Base-by-base conservation (phyloP, 2,113 vertebrate species). In the Saguinus midas region DNA sequence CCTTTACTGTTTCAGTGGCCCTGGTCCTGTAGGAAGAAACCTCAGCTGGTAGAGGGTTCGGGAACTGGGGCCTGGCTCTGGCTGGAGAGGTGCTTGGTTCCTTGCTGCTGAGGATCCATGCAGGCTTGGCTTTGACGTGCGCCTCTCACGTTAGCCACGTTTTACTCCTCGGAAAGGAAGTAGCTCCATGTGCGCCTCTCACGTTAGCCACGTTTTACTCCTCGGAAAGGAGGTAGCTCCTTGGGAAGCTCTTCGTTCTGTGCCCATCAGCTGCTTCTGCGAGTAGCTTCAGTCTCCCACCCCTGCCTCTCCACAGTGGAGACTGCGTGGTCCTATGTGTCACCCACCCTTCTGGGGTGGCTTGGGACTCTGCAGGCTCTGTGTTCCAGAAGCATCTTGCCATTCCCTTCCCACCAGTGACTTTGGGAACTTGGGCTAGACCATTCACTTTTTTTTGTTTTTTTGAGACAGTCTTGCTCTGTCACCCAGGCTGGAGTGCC, bases 311-410 rank as follows among this genome's bases (percentile, higher is more conserved):
- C 61, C 27, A 29, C 27, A 3, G 85, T 17, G 45, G 35, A 21
- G 50, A 20, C 5, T 5, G 1, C 3, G 12, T 43, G 72, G 20
- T 16, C 29, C 0, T 37, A 4, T 0, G 0, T n/a, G 35, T 12
- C n/a, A 18, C 48, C 9, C 5, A 3, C 29, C 64, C 61, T n/a
- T 11, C 32, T 6, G 7, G 40, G 40, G 20, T 8, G 52, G 32
- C 1, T 5, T 2, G 4, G n/a, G 11, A 2, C 3, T 43, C 8
- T 0, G 35, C n/a, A 3, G 16, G 4, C 37, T 64, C 70, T 21
- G 29, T 35, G 18, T 3, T 27, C 32, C 52, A 25, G 48, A n/a
- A 23, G 20, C 29, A 6, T n/a, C 45, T 25, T n/a, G 8, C 43
- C n/a, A 3, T 37, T n/a, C 43, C 6, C 8, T 40, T 18, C 35